Evolutionary conservation across 2,797 vertebrate genomes (phyloP), one percentile per base, ranked within the genome.

Genomic region (Pantherophis vulpinus): DNA sequence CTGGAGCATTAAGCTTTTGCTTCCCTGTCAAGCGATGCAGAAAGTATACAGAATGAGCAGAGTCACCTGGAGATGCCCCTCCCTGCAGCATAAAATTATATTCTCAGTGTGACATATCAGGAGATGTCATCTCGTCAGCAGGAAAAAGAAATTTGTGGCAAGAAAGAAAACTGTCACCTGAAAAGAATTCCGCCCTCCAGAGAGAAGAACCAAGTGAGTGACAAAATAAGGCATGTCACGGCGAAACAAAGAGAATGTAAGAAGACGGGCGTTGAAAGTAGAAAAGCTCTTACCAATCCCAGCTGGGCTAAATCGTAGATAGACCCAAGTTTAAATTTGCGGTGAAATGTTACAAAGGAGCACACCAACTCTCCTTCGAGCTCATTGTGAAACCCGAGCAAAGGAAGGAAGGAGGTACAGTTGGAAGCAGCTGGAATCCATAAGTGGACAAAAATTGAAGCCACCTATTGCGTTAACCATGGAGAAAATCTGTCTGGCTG

Each of bases 11-110:
- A 90, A 42, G 91, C 95, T 92, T 96, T 93, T 96, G 92, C 6
- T 91, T 87, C 93, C 95, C 94, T 92, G 93, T 88, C 95, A 92
- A 94, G 94, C 92, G 87, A 92, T 11, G 90, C 95, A 93, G 90
- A 94, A 95, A 96, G 93, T 92, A 66, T 90, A 74, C 23, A 86
- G 10, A 94, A 93, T 91, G 91, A 60, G 94, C 93, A 93, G 93
- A 93, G 88, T 91, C 95, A 95, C 96, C 95, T 95, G 91, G 91
- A 96, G 95, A 94, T 0, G 4, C 92, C 94, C 93, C 89, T 92
- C 92, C 90, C 56, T 27, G 91, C 51, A 94, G 93, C 86, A 88
- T 0, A 88, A 94, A 95, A 88, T 2, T 61, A 92, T 86, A 70
- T n/a, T 91, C 55, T 3, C 47, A 0, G 23, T 91, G 54, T 4